Conservation (phyloP, 2,797 vertebrate species). For the Dipus sagitta region DNA sequence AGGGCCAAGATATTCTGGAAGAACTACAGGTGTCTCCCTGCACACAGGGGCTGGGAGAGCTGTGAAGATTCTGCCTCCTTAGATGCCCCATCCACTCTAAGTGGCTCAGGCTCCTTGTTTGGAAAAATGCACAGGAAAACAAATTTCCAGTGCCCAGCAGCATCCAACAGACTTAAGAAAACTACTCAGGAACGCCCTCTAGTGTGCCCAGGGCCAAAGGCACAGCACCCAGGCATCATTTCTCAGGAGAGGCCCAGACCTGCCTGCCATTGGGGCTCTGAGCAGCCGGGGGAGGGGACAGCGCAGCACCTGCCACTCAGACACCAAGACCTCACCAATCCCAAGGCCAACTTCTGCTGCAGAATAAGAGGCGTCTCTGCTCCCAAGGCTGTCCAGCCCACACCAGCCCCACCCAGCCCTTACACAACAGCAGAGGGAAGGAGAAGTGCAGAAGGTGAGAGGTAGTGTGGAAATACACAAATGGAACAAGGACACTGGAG, state of each 20-base stretch:
- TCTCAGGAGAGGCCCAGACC: slow-evolving; percentile 25
- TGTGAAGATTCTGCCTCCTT: slow-evolving; percentile 14
- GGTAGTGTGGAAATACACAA: background rate
- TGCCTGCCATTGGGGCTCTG: background rate
- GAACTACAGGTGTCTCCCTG: background rate
- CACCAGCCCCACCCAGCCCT: slow-evolving; percentile 52
- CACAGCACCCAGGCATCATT: background rate
- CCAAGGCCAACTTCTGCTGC: slow-evolving; percentile 52
- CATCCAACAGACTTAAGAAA: background rate
- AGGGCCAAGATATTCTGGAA: slow-evolving; percentile 47
- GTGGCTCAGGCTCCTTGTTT: slow-evolving; percentile 44
- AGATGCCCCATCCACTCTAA: background rate
- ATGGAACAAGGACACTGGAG: background rate
- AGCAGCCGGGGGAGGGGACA: background rate
- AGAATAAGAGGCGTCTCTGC: slow-evolving; percentile 57
- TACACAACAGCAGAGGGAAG: background rate
- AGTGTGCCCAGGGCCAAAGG: slow-evolving; percentile 33
- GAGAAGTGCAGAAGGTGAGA: slow-evolving; percentile 10
- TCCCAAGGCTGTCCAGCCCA: background rate
- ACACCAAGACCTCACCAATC: slow-evolving; percentile 2
- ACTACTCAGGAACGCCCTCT: slow-evolving; percentile 82
- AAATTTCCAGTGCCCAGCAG: slow-evolving; percentile 26
- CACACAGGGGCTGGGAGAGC: background rate
- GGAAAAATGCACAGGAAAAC: slow-evolving; percentile 57
- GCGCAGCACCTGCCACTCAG: slow-evolving; percentile 6